Conservation (phyloP, 2,888 invertebrate species). For the Allacma fusca region DNA sequence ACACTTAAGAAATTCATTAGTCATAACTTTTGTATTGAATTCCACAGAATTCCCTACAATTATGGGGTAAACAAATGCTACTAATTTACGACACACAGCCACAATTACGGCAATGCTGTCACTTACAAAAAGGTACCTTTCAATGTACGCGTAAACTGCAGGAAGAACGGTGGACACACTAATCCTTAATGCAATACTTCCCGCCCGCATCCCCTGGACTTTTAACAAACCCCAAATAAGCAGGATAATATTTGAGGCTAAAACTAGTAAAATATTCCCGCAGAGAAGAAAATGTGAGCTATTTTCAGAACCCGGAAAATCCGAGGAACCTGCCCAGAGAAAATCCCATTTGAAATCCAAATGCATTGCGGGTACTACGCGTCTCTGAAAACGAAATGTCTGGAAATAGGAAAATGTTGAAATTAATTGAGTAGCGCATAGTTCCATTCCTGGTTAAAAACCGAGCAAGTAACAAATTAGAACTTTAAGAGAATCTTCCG, state of each 20-base stretch:
- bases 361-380: not conserved
- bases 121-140: slow-evolving; percentile 46
- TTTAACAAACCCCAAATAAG: not conserved
- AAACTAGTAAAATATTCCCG: not conserved
- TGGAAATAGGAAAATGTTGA: slow-evolving; percentile 18
- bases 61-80: slow-evolving; percentile 15
- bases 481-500: slow-evolving; percentile 40
- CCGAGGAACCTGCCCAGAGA: slow-evolving; percentile 2
- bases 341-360: slow-evolving; percentile 11
- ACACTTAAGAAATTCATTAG: slow-evolving; percentile 20
- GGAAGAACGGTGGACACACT: slow-evolving; percentile 47
- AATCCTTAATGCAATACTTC: slow-evolving; percentile 34
- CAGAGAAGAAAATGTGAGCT: slow-evolving; percentile 12
- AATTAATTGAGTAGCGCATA: slow-evolving; percentile 31
- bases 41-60: slow-evolving; percentile 30
- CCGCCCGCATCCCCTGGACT: slow-evolving; percentile 15
- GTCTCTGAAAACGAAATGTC: not conserved
- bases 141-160: slow-evolving; percentile 46
- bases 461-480: slow-evolving; percentile 45
- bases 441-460: slow-evolving; percentile 47
- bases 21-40: slow-evolving; percentile 1
- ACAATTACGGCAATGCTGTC: slow-evolving; percentile 42
- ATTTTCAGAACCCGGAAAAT: slow-evolving; percentile 18
- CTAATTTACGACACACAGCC: not conserved
- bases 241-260: slow-evolving; percentile 1